phyloP scores from a whole-genome alignment of 2,888 invertebrate genomes.

The Chironomus tentans region DNA sequence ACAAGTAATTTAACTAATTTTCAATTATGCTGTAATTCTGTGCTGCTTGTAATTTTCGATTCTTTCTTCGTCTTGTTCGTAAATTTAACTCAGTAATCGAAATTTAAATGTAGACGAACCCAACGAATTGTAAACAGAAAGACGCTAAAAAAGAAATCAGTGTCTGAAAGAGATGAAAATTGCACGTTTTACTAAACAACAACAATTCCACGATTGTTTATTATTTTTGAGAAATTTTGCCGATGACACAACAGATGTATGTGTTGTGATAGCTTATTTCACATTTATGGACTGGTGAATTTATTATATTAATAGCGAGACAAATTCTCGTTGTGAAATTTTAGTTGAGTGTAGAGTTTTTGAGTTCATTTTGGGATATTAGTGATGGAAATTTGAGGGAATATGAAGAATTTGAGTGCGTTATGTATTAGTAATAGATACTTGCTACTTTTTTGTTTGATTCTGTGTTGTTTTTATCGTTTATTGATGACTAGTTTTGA shows the following conservation, averaged over 20 bases:
- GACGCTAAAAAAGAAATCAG: constrained; percentile 3
- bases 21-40: not conserved
- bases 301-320: not conserved
- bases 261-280: not conserved
- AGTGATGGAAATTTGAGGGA: too few relatives aligned
- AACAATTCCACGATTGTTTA: not conserved
- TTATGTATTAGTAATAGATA: too few relatives aligned
- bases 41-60: not conserved
- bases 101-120: not conserved
- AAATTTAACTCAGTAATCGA: not conserved
- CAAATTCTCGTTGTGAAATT: not conserved
- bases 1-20: not conserved
- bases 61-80: not conserved
- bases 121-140: constrained; percentile 1
- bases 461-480: too few relatives aligned
- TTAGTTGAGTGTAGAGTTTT: not conserved
- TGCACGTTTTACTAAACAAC: constrained; percentile 2
- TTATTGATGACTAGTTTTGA: too few relatives aligned
- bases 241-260: not conserved
- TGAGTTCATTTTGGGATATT: not conserved
- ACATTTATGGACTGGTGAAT: not conserved
- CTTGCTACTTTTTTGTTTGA: too few relatives aligned
- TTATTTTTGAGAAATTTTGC: not conserved
- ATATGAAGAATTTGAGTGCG: too few relatives aligned
- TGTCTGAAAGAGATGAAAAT: not conserved